Evolutionary conservation across 2,888 invertebrate genomes (phyloP).

Genomic region (Leptarthrus brevirostris): DNA sequence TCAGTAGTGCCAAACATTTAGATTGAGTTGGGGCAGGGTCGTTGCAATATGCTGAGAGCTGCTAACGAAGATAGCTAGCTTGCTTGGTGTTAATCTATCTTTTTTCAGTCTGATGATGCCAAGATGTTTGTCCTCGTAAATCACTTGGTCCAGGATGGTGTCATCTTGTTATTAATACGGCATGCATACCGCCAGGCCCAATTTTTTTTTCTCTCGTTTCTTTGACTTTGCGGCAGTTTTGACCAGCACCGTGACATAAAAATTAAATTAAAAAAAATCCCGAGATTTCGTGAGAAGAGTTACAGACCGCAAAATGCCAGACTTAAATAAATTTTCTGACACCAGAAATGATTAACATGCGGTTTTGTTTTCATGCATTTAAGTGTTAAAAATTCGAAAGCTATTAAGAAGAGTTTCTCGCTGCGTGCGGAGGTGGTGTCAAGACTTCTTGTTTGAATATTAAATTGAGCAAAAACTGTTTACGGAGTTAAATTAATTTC

Average conservation of each 20-base stretch:
- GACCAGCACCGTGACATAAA: conserved; percentile 18
- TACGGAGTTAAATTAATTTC: too few relatives aligned
- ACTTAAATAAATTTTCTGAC: background rate
- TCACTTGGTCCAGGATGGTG: conserved; percentile 34
- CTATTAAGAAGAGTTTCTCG: too few relatives aligned
- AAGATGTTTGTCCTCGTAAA: conserved; percentile 45
- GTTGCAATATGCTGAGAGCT: background rate
- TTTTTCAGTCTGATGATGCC: conserved; percentile 9
- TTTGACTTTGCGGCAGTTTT: background rate
- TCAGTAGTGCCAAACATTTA: background rate
- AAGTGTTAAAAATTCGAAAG: background rate
- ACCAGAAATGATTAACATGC: conserved; percentile 22
- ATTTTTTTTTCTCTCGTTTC: background rate
- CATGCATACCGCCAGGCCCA: conserved; percentile 15
- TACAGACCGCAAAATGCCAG: background rate
- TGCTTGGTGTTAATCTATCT: conserved; percentile 10
- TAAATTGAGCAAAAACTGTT: too few relatives aligned
- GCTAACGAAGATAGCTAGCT: background rate
- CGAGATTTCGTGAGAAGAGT: background rate
- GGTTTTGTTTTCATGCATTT: conserved; percentile 16
- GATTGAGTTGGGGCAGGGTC: background rate
- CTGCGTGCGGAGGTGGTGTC: too few relatives aligned
- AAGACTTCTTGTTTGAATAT: too few relatives aligned
- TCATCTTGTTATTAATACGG: conserved; percentile 43
- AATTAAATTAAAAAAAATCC: conserved; percentile 11